A percentile compares a stretch with the other conserved stretches of the same genome.
Conservation (phyloP, 1,140 invertebrate genomes). For the Bradynema listronoti region DNA sequence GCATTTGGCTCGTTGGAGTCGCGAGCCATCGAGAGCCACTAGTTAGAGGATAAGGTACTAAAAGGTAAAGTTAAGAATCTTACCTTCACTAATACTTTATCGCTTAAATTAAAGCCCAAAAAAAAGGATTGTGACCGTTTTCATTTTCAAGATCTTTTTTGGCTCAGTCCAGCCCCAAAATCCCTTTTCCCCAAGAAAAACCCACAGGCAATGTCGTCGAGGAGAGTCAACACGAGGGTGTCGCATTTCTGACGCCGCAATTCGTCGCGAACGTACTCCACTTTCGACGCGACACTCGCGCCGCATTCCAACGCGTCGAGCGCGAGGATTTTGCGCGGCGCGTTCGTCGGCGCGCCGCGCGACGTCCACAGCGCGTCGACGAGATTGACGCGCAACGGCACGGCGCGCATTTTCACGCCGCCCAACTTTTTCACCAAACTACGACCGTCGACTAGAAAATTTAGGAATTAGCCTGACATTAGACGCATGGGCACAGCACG, state of each 20-base stretch:
- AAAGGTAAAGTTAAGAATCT: too few relatives aligned
- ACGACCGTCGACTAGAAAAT: conserved; percentile 25
- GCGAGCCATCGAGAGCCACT: too few relatives aligned
- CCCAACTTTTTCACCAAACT: conserved; percentile 37
- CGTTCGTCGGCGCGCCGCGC: conserved; percentile 28
- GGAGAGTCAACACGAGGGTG: conserved; percentile 29
- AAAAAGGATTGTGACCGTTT: too few relatives aligned
- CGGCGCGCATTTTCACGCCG: conserved; percentile 10
- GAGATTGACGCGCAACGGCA: conserved; percentile 41
- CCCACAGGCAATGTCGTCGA: conserved; percentile 51
- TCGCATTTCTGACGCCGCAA: conserved; percentile 36
- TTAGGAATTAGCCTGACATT: not conserved
- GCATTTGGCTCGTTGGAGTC: too few relatives aligned
- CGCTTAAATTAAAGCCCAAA: too few relatives aligned
- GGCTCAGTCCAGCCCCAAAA: too few relatives aligned
- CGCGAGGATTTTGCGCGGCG: conserved; percentile 30
- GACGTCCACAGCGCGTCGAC: conserved; percentile 49
- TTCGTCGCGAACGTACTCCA: conserved; percentile 35
- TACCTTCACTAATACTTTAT: too few relatives aligned
- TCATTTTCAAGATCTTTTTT: too few relatives aligned
- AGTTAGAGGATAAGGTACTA: too few relatives aligned
- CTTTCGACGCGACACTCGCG: conserved; percentile 23
- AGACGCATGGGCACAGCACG: too few relatives aligned
- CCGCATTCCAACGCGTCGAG: conserved; percentile 35
- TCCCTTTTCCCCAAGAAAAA: too few relatives aligned